A percentile compares a stretch with the other conserved stretches of the same genome.
Evolutionary conservation across 92 coral and sea anemone genomes (phyloP).

Genomic region (Actinernus sp.): DNA sequence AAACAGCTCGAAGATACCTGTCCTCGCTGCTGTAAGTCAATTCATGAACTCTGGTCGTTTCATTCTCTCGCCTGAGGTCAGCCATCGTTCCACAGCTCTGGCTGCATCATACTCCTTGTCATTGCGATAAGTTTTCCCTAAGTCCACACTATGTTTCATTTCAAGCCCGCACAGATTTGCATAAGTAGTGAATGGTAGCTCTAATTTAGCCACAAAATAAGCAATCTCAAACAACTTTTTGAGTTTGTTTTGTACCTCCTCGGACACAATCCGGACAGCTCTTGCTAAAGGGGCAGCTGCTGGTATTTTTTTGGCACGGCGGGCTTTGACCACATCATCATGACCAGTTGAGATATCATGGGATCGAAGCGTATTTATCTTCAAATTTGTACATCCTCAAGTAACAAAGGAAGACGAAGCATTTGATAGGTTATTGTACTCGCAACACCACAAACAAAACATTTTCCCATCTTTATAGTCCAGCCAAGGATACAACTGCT

Average conservation of each 20-base stretch:
- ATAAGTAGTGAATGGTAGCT: constrained; percentile 50
- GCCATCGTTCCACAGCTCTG: constrained; percentile 27
- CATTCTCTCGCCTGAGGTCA: no score
- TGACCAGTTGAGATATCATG: no score
- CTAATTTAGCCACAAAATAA: constrained; percentile 50
- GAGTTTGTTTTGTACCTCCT: constrained; percentile 47
- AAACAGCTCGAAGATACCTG: no score
- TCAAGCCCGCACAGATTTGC: constrained; percentile 29
- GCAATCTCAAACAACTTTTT: constrained; percentile 37
- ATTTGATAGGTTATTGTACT: no score
- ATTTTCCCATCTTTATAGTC: no score
- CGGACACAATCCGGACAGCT: constrained; percentile 48
- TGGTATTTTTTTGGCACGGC: constrained; percentile 24
- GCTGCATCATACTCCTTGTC: constrained; percentile 32
- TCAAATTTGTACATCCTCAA: no score
- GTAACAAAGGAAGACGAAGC: no score
- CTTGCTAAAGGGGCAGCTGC: constrained; percentile 50
- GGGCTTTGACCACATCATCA: constrained; percentile 35
- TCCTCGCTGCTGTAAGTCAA: no score
- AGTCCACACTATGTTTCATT: constrained; percentile 29
- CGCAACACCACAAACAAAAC: no score
- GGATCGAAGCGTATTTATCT: no score
- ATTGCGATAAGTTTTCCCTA: constrained; percentile 25
- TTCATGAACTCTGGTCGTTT: no score
- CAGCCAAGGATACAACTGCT: no score